Conservation (phyloP, 2,113 vertebrate species). For the Bos javanicus region DNA sequence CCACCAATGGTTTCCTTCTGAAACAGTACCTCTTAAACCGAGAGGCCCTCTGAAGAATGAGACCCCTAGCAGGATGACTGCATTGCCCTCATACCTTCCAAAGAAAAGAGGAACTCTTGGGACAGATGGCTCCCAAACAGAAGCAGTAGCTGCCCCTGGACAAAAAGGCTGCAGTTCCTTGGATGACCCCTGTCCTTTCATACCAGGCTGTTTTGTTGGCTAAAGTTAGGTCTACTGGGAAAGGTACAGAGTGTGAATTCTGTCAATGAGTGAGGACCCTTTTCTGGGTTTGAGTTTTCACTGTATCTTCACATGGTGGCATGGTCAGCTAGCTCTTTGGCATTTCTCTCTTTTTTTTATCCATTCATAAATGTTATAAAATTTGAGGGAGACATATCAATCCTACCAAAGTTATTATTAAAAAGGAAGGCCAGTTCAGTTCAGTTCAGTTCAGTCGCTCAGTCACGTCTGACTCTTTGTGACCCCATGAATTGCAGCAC, state of each 20-base stretch:
- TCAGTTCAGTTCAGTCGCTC: too few species aligned
- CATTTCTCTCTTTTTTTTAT: not conserved
- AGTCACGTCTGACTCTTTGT: too few species aligned
- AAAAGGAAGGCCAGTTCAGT: not conserved
- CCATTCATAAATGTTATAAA: not conserved
- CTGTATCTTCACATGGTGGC: not conserved
- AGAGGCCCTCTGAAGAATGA: conserved; percentile 62
- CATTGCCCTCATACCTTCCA: not conserved
- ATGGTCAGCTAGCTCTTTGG: not conserved
- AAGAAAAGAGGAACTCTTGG: not conserved
- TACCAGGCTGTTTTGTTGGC: not conserved
- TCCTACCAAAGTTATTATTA: not conserved
- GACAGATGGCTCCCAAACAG: not conserved
- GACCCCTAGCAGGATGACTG: not conserved
- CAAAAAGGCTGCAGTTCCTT: not conserved
- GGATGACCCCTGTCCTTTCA: not conserved
- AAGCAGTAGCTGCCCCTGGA: not conserved
- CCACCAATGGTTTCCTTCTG: conserved; percentile 57
- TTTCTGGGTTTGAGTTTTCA: not conserved
- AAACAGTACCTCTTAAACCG: conserved; percentile 54
- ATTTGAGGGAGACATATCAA: not conserved
- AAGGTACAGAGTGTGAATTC: not conserved
- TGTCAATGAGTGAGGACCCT: not conserved
- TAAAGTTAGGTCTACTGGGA: not conserved
- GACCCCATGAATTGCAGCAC: too few species aligned